These are phyloP conservation scores for Sternotherus odoratus DNA, from an alignment of 2,797 vertebrate genomes.

Conservation along the genomic window DNA sequence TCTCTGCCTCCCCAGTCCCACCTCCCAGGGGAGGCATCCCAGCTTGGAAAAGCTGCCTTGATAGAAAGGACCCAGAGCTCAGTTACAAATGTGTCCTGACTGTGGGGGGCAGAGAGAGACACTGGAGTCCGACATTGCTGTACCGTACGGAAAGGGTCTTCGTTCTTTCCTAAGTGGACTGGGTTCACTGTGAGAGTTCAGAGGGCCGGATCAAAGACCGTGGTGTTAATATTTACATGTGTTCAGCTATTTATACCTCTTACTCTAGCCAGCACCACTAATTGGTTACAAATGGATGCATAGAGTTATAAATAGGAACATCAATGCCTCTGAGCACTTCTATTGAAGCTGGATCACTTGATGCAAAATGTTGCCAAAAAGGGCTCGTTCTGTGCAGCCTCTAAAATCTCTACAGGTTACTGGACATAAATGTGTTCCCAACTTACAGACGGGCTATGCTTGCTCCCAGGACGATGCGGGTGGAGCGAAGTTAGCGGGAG, in stretches of 20 bases:
- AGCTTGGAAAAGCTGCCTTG: background rate
- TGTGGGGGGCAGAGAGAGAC: background rate
- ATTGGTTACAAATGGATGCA: constrained; percentile 55
- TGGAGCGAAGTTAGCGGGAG: background rate
- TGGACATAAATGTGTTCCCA: accelerated
- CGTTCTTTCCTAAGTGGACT: background rate
- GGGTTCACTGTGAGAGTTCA: background rate
- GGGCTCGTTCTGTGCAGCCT: background rate
- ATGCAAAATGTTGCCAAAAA: constrained; percentile 4
- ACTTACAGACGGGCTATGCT: background rate
- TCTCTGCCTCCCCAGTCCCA: background rate
- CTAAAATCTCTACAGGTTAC: background rate
- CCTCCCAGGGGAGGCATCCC: background rate
- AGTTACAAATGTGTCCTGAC: background rate
- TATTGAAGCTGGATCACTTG: background rate
- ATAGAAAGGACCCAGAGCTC: background rate
- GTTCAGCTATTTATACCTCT: constrained; percentile 24
- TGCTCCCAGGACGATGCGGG: background rate
- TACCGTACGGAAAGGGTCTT: background rate
- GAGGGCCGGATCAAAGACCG: background rate
- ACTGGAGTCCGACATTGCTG: background rate
- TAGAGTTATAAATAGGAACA: constrained; percentile 4
- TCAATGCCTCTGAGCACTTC: constrained; percentile 1
- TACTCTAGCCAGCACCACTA: constrained; percentile 29
- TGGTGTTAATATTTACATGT: constrained; percentile 15